Conservation (phyloP, 2,888 invertebrate species). For the Chrysolina oricalcia region DNA sequence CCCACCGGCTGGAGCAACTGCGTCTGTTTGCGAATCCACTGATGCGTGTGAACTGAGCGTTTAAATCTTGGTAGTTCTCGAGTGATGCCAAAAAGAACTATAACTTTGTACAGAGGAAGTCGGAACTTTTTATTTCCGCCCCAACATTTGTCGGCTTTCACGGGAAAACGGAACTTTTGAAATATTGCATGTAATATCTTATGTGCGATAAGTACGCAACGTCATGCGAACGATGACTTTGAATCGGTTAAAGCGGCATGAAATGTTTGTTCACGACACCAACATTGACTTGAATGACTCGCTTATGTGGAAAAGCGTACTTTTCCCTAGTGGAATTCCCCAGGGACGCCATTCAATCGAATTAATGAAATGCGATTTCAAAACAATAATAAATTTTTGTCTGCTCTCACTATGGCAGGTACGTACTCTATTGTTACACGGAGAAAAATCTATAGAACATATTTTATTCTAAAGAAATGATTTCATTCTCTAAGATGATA, state of each 20-base stretch:
- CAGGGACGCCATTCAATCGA: too few relatives aligned
- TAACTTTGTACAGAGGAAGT: constrained; percentile 37
- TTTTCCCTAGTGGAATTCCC: background rate
- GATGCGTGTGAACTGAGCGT: constrained; percentile 49
- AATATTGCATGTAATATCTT: constrained; percentile 33
- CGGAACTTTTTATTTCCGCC: constrained; percentile 40
- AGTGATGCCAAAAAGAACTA: constrained; percentile 30
- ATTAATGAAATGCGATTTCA: too few relatives aligned
- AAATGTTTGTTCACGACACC: constrained; percentile 10
- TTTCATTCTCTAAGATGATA: too few relatives aligned
- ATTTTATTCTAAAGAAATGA: too few relatives aligned
- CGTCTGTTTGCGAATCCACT: constrained; percentile 37
- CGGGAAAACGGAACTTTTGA: constrained; percentile 42
- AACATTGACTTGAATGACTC: background rate
- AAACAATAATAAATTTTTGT: too few relatives aligned
- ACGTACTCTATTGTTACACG: too few relatives aligned
- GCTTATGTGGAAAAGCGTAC: background rate
- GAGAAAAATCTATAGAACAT: too few relatives aligned
- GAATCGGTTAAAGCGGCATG: constrained; percentile 1
- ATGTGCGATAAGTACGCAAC: constrained; percentile 18
- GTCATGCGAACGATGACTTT: constrained; percentile 23
- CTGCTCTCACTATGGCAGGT: too few relatives aligned
- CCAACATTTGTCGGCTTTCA: constrained; percentile 43
- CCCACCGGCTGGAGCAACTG: constrained; percentile 30
- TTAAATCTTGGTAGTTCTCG: constrained; percentile 49